Evolutionary conservation across 2,888 invertebrate species (phyloP).

Genomic region (Lamellibrachia satsuma): DNA sequence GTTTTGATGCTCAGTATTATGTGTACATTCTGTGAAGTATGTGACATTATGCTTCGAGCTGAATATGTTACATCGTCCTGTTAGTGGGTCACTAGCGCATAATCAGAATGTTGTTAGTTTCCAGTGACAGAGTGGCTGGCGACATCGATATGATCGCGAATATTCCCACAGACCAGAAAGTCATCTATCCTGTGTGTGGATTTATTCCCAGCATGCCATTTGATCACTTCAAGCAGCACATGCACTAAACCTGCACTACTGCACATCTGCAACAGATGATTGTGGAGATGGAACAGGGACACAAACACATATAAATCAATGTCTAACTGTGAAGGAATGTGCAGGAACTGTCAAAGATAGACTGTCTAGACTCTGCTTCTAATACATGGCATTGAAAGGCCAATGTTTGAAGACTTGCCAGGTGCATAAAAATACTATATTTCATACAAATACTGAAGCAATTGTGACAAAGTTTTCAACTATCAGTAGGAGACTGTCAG

Average conservation of each 20-base stretch:
- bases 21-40: not conserved
- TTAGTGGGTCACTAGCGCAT: not conserved
- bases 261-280: not conserved
- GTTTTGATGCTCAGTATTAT: not conserved
- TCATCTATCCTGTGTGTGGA: not conserved
- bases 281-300: not conserved
- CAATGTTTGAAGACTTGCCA: not conserved
- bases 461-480: too few relatives aligned
- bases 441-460: not conserved
- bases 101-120: not conserved
- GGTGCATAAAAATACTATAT: not conserved
- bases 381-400: not conserved
- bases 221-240: not conserved
- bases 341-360: not conserved
- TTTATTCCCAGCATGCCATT: not conserved
- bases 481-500: too few relatives aligned
- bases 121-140: not conserved
- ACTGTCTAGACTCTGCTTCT: not conserved
- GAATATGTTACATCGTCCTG: not conserved
- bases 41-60: not conserved
- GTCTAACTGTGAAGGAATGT: not conserved
- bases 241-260: not conserved
- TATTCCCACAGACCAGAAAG: too few relatives aligned
- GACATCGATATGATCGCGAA: not conserved
- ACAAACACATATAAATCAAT: not conserved